Evolutionary conservation across 2,888 invertebrate genomes (phyloP), one percentile per base, ranked within the genome.

Genomic region (Microdon myrmicae): DNA sequence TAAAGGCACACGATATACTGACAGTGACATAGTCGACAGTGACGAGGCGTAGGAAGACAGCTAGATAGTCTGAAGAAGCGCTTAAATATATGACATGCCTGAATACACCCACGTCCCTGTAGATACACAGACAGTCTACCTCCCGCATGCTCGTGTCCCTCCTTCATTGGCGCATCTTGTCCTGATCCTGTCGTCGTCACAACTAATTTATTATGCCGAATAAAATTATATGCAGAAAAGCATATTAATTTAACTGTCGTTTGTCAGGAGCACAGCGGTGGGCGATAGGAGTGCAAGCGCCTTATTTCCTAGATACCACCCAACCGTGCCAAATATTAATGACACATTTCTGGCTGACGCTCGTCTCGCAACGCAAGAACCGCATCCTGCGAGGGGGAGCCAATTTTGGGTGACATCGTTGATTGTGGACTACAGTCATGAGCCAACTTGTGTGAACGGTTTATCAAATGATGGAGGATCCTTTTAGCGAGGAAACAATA

Each of bases 201-300:
- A 64, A 58, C 51, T 58, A 64, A 64, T 64, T 64, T 64, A 64
- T 64, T 64, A 64, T 64, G 58, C 51, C 64, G 32, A 64, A 64
- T 64, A 64, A 64, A 64, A 64, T 64, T 53, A 58, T 64, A 58
- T 64, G 58, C 58, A 64, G 58, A 22, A 51, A 53, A 64, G 64
- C 51, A 53, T 58, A 64, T 64, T 64, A 64, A 64, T 64, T 64
- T 64, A 64, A 64, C 64, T 64, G 64, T 58, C 58, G 53, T 64
- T 64, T 64, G 64, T 64, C 64, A 64, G 58, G 32, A 58, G 51
- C 64, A 64, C 26, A 32, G 12, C 26, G 26, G 32, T 5, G 5
- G 17, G 25, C 22, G 31, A 16, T 37, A 38, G 32, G 37, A 32
- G 29, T 39, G 29, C 25, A 17, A 13, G n/a, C 8, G 9, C 19